phyloP scores from a whole-genome alignment of 2,888 invertebrate genomes.

The Eilema sororculum region DNA sequence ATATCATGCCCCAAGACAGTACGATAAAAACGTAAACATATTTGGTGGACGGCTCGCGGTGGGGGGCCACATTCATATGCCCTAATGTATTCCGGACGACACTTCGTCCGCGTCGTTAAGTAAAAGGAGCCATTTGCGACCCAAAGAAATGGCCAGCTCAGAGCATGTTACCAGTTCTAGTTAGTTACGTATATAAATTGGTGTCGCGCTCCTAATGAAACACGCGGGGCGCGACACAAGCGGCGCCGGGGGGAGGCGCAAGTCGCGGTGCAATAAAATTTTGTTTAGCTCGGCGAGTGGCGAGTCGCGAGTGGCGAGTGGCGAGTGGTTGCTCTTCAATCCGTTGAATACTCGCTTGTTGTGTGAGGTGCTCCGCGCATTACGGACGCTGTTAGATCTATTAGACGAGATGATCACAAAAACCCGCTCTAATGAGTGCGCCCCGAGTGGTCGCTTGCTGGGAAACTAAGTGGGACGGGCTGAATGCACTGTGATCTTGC shows the following conservation, averaged over 20 bases:
- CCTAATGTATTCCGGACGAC: conserved; percentile 26
- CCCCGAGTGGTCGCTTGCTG: neutral
- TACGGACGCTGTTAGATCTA: conserved; percentile 18
- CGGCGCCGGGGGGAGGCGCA: neutral
- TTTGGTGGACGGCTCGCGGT: neutral
- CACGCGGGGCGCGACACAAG: no score
- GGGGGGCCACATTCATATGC: neutral
- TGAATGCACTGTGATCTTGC: neutral
- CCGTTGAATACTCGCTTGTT: conserved; percentile 17
- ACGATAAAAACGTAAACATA: neutral
- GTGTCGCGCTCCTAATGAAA: neutral
- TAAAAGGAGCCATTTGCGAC: conserved; percentile 32
- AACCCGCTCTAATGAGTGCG: conserved; percentile 3
- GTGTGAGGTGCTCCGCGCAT: conserved; percentile 3
- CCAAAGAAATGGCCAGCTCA: conserved; percentile 26
- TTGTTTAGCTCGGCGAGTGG: conserved; percentile 25
- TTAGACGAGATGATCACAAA: conserved; percentile 24
- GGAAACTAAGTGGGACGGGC: neutral
- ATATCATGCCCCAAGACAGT: neutral
- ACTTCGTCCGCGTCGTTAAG: conserved; percentile 18
- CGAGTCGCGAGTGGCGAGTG: neutral
- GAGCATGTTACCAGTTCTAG: neutral
- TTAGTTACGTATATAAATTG: neutral
- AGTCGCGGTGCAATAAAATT: conserved; percentile 21
- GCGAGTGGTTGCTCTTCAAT: conserved; percentile 24